Conservation (phyloP, 2,797 vertebrate genomes). For the Muscicapa striata region DNA sequence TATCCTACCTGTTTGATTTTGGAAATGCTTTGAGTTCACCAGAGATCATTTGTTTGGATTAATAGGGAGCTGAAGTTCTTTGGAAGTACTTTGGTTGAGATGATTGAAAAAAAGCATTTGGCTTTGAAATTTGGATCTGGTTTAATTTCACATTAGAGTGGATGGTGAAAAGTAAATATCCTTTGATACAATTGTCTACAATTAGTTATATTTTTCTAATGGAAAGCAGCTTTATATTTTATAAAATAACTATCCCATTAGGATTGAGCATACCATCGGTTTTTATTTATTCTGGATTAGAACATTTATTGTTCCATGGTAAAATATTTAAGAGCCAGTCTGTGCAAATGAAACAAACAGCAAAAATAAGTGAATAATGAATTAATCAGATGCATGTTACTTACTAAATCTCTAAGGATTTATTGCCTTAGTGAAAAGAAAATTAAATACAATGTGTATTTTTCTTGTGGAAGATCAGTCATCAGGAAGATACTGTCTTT, state of each 20-base stretch:
- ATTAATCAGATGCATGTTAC: constrained; percentile 23
- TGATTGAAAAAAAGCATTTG: neutral
- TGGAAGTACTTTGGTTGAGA: neutral
- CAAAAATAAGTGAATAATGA: constrained; percentile 37
- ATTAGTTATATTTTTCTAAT: neutral
- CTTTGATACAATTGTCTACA: neutral
- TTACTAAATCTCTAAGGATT: constrained; percentile 22
- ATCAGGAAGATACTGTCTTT: neutral
- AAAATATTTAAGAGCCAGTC: neutral
- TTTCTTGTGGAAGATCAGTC: neutral
- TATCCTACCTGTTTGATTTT: neutral
- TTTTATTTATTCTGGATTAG: constrained; percentile 3
- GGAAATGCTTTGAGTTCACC: neutral
- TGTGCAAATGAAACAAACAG: constrained; percentile 2
- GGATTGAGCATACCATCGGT: neutral
- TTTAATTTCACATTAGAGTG: neutral
- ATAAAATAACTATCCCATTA: neutral
- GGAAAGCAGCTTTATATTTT: neutral
- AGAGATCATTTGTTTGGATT: neutral
- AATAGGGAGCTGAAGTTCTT: neutral
- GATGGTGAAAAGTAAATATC: neutral
- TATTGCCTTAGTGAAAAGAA: constrained; percentile 1
- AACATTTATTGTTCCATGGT: neutral
- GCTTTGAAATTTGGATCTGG: neutral
- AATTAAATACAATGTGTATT: neutral